Base-by-base conservation (phyloP, 1,140 invertebrate species). In the Frieseomelitta varia region DNA sequence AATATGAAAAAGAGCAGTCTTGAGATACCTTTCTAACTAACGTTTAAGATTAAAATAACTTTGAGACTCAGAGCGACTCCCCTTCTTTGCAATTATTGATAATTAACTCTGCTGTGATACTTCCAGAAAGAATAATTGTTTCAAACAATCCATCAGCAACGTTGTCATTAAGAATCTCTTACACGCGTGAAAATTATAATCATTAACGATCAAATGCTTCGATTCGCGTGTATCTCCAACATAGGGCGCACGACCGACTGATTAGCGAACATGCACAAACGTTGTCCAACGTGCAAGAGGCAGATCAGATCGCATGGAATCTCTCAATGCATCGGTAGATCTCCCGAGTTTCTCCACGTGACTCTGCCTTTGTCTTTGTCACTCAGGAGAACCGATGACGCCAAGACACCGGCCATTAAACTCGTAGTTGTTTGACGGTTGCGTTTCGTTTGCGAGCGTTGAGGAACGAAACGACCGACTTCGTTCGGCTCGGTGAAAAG, bases 381-480 rank as follows among this genome's bases (percentile, higher is more conserved):
- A 81, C 79, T 69, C 79, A 81, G 39, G 74, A 61, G 79, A 47
- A 30, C 55, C 55, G 34, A 81, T 68, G 79, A 81, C 65, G 74
- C 21, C 39, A 8, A 17, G 55, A 19, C 11, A 21, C 19, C 69
- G 55, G 55, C 39, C 55, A 73, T 81, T 81, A 81, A 81, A 74
- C 79, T 81, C 56, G 79, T 81, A 81, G 74, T 81, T 81, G 74
- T 81, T 81, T 53, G 56, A 81, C 79, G 30, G 69, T 81, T 47
- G 12, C 56, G 79, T 81, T 47, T 27, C 69, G 27, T 81, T 74
- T 81, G n/a, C 69, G 56, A 74, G 34, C 69, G 69, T 47, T 39
- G 39, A 1, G 2, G 30, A 39, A 39, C 39, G 39, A 17, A 81
- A 72, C 78, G 24, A 27, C 4, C 24, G 58, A 61, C 24, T 61